A percentile compares a stretch with the other conserved stretches of the same genome.
phyloP scores from a whole-genome alignment of 2,113 vertebrate genomes.

The Tiliqua scincoides region DNA sequence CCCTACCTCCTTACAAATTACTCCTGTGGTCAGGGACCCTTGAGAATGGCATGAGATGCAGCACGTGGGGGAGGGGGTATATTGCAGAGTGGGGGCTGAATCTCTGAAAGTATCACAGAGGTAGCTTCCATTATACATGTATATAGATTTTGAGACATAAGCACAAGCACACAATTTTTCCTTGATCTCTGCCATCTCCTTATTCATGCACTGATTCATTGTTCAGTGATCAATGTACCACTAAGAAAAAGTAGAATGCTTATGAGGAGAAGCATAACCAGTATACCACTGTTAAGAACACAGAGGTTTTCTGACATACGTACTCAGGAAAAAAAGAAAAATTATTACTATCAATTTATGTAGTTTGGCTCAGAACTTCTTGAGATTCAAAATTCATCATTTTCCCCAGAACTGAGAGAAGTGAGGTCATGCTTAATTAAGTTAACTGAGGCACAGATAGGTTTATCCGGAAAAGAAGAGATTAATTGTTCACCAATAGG shows the following conservation, averaged over 20 bases:
- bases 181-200: neutral
- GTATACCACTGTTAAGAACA: neutral
- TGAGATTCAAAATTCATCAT: neutral
- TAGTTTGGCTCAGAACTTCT: neutral
- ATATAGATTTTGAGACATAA: too few species aligned
- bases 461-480: slow-evolving; percentile 18
- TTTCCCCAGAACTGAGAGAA: neutral
- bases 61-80: too few species aligned
- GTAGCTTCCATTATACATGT: too few species aligned
- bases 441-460: neutral
- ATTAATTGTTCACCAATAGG: slow-evolving; percentile 19
- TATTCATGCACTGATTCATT: neutral
- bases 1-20: too few species aligned
- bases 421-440: neutral
- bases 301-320: neutral
- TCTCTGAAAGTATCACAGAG: too few species aligned
- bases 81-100: too few species aligned
- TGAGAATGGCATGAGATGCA: too few species aligned
- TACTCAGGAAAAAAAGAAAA: neutral
- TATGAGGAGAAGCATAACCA: neutral
- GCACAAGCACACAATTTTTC: neutral
- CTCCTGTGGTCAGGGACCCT: too few species aligned
- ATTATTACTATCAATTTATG: neutral
- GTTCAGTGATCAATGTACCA: neutral
- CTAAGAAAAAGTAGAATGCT: neutral